Base-by-base conservation (phyloP, 2,113 vertebrate genomes). In the Fregetta grallaria region DNA sequence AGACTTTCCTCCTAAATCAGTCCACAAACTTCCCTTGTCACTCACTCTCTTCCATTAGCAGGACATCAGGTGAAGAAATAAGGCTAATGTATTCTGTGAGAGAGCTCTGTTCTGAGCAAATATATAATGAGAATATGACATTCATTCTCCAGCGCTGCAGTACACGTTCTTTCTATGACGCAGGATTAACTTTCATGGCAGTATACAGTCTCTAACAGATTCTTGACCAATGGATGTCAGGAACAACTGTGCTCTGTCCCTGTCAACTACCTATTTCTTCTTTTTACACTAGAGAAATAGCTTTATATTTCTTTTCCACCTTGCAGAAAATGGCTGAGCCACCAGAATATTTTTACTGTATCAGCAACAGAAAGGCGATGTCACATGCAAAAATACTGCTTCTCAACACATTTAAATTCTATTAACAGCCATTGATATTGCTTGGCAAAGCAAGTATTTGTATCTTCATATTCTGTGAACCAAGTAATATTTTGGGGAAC, bases 71-170 rank as follows among this genome's bases (percentile, higher is more conserved):
- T 3, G 1, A 88, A 88, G 84, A 91, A 80, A 66, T 12, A 85
- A 30, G 15, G 34, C 52, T 85, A 72, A 71, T 26, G 3, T 34
- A 36, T 52, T 88, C 78, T 42, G 47, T 7, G 29, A n/a, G 44
- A 77, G 34, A 16, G 32, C 34, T 61, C 50, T 34, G 38, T 56
- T 72, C 34, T 62, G 36, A 45, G 11, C 16, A 90, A 95, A 61
- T 19, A 52, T 1, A 17, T 56, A 50, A 76, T 10, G 40, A 50
- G 77, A 81, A 81, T 1, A 10, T 50, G 90, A 44, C 32, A 50
- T 18, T 61, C 1, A 1, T 32, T 76, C 47, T 63, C 55, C 86
- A 58, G 44, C 2, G 1, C 44, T n/a, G 17, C 0, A 1, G 9
- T 44, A 12, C 52, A n/a, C 34, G 36, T 71, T 27, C 26, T 49